These are phyloP conservation scores for Melanotaenia duboulayi DNA, from an alignment of 2,113 vertebrate genomes.

Conservation along the genomic window DNA sequence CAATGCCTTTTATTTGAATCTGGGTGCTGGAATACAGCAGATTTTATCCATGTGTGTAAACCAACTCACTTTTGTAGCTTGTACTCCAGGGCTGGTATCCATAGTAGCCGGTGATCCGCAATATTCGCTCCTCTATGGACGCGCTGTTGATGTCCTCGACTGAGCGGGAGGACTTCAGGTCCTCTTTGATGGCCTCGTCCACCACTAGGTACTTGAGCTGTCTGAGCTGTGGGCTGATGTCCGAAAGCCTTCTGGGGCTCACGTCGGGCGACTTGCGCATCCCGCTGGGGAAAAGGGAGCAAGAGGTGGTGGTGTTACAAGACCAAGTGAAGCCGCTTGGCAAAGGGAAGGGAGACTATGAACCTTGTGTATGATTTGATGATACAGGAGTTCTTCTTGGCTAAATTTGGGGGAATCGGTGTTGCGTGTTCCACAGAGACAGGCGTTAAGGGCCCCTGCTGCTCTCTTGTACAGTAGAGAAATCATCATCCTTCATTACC, in stretches of 20 bases:
- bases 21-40: neutral
- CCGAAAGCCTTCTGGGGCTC: conserved; percentile 94
- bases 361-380: conserved; percentile 7
- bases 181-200: conserved; percentile 95
- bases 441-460: conserved; percentile 37
- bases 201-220: conserved; percentile 95
- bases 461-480: conserved; percentile 45
- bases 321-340: conserved; percentile 12
- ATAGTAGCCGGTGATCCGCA: conserved; percentile 94
- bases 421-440: conserved; percentile 31
- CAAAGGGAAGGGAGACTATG: neutral
- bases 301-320: conserved; percentile 38
- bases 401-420: conserved; percentile 16
- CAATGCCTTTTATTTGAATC: neutral
- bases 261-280: conserved; percentile 93
- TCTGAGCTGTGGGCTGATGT: conserved; percentile 96
- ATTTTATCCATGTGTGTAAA: neutral
- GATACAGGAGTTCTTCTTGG: conserved; percentile 23
- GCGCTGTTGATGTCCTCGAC: conserved; percentile 93
- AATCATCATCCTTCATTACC: conserved; percentile 76
- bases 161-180: conserved; percentile 93
- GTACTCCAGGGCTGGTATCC: conserved; percentile 95
- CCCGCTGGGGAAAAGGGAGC: conserved; percentile 81
- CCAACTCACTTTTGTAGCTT: conserved; percentile 89
- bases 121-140: conserved; percentile 93